Evolutionary conservation across 2,797 vertebrate species (phyloP), one percentile per base, ranked within the genome.

Genomic region (Intellagama lesueurii): DNA sequence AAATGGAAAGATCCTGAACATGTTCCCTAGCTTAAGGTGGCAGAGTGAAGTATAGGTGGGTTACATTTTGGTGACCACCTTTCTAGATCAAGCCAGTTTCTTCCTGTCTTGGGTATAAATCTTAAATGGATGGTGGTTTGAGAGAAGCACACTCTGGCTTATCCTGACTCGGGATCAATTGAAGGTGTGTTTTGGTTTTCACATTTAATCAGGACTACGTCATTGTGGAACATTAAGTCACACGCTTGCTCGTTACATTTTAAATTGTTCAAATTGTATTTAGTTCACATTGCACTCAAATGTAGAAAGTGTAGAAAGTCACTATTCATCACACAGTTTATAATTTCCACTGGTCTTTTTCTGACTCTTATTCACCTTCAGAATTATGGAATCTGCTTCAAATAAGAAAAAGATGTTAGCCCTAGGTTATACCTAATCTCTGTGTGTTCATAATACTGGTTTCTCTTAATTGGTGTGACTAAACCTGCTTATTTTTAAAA

Each of bases 1-100:
- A 69, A 79, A 80, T 82, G 89, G 90, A 70, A 44, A 68, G 72
- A 70, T 73, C 82, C 30, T 70, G 0, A 82, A 73, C 68, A 82
- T 85, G 28, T 70, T 64, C 70, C 91, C 73, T 52, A 80, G 17
- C 7, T 52, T 81, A 76, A 76, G 14, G 19, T 49, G 30, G 40
- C 35, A 19, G 49, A n/a, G 24, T 76, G 69, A 35, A 28, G 44
- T 85, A 49, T n/a, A 32, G 14, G 52, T 40, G 47, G 35, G 44
- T 70, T 49, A 22, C 28, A 3, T 85, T 35, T 69, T 26, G 3
- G 35, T 66, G 64, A 35, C 72, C 35, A n/a, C 14, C n/a, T 88
- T 68, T 81, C 72, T 28, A 35, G 40, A 76, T 76, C n/a, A 47
- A 83, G 44, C 40, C 72, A 28, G 7, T 83, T 68, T 40, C 56